These are phyloP conservation scores for Pyrrhia umbra DNA, from an alignment of 2,888 invertebrate species.

Conservation along the genomic window DNA sequence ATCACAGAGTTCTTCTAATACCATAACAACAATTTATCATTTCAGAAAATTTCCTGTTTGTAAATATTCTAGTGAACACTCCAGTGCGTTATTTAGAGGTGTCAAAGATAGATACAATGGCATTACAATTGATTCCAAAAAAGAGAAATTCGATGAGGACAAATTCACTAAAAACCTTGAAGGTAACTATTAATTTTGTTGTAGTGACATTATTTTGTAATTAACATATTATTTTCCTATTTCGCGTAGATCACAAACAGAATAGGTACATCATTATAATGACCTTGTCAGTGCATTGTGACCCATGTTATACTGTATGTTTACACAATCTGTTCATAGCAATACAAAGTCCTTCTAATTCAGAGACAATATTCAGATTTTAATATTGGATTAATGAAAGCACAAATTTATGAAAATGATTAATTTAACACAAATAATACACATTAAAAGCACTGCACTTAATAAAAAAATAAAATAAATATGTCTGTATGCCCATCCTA, in stretches of 20 bases:
- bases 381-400: too few species aligned
- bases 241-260: not conserved
- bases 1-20: not conserved
- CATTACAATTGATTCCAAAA: constrained; percentile 75
- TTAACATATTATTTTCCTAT: too few species aligned
- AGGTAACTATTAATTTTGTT: constrained; percentile 66
- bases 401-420: too few species aligned
- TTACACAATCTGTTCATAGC: not conserved
- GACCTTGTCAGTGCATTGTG: not conserved
- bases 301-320: not conserved
- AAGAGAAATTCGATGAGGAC: constrained; percentile 67
- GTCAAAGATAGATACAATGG: constrained; percentile 78
- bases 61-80: constrained; percentile 58
- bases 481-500: too few species aligned
- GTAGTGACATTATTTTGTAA: not conserved
- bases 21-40: too few species aligned
- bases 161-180: constrained; percentile 71
- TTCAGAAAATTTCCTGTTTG: constrained; percentile 61
- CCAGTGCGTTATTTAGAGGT: constrained; percentile 68
- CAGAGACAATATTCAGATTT: not conserved
- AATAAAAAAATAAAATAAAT: too few species aligned
- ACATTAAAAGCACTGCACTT: too few species aligned
- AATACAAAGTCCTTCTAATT: not conserved
- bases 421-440: too few species aligned
- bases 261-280: not conserved